Evolutionary conservation across 2,888 invertebrate genomes (phyloP), one percentile per base, ranked within the genome.

Genomic region (Polyommatus icarus): DNA sequence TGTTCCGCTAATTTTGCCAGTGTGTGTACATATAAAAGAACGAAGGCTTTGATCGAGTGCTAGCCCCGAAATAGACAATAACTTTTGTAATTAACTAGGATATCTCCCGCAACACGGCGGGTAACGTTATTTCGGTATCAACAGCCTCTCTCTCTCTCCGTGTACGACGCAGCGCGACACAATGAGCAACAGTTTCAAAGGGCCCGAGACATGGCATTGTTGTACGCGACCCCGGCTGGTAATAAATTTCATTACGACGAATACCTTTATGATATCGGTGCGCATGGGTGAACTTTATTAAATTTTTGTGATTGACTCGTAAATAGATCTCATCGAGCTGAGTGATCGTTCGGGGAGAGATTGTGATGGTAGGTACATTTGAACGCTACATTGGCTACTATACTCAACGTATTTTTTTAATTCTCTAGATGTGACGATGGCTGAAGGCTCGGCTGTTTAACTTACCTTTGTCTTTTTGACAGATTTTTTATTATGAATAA

Each of bases 231-330:
- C 67, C 67, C 67, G 15, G 29, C 67, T 18, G 29, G 15, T 67
- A 67, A 67, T 67, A 67, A 18, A 29, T 67, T 67, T 67, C 67
- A 67, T 67, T 67, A 67, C 67, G 29, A 24, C 29, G 20, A 67
- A 67, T 67, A 67, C 67, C 67, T 67, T 67, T 32, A 67, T 67
- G 32, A 67, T 67, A 15, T 76, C 32, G 36, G 76, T 36, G 76
- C 36, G 24, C 76, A 59, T 59, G 12, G 36, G 12, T 36, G 59
- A 76, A 36, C n/a, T 32, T 76, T 76, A 59, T 76, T 76, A 76
- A 32, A 59, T 59, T 76, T 76, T 76, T 76, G 76, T 76, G 57
- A 76, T 76, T 36, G 76, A 59, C 76, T 67, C 20, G 29, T 67
- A 29, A 76, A 76, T 59, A 59, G 36, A 57, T 76, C 59, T 59